Base-by-base conservation (phyloP, 1,140 invertebrate genomes). In the Lepidotrigona ventralis region DNA sequence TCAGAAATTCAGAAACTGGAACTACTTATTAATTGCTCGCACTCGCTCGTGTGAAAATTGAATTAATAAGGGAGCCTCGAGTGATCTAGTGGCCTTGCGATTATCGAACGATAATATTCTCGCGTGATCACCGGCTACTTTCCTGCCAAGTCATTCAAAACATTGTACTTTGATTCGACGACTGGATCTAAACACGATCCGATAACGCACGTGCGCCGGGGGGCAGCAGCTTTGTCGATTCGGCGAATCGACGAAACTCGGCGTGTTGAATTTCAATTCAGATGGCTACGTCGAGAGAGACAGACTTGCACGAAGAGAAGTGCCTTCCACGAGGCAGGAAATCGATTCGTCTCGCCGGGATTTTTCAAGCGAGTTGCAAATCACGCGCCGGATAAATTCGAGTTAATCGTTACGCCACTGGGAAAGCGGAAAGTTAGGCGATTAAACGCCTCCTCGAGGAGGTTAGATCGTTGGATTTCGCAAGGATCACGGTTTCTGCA, bases 71-170 rank as follows among this genome's bases (percentile, higher is more conserved):
- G 1, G 23, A 2, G 11, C 29, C 29, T 23, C 5, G 11, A 0
- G 17, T 60, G 1, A 14, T 54, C 66, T 56, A 21, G 53, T 15
- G 74, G 26, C 70, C 70, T 81, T 81, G 77, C 19, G 54, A 53
- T 72, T 84, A 84, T 84, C 78, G 78, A 69, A 6, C 71, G 29
- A 60, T 53, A n/a, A n/a, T n/a, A n/a, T 51, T 58, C 26, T 84
- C 78, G 60, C 83, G 82, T 73, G 82, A 68, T 68, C 33, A 21
- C 53, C 19, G 14, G 21, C n/a, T 60, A n/a, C 58, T 58, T 66
- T 73, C 68, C 39, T 69, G 63, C 26, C 60, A 53, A 72, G 79
- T 83, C 75, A 71, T 78, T 54, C 9, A 21, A 53, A 71, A 21
- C n/a, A 15, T n/a, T 33, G 12, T n/a, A 17, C 26, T 6, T 8